Evolutionary conservation across 2,888 invertebrate genomes (phyloP), one percentile per base, ranked within the genome.

Genomic region (Nemurella pictetii): DNA sequence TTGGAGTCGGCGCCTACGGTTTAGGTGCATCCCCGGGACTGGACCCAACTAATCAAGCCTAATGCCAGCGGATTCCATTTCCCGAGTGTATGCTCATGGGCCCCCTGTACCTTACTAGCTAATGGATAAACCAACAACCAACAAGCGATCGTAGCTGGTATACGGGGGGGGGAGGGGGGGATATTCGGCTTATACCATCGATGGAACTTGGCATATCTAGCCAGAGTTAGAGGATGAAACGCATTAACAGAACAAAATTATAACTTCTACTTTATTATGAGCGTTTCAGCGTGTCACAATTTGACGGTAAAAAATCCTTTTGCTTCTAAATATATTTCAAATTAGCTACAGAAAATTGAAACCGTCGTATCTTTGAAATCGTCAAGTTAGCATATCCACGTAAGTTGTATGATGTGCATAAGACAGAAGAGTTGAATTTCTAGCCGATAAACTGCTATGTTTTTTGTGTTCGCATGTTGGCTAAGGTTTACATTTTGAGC

Each of bases 101-200:
- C n/a, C 80, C 30, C 80, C n/a, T 12, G 28, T 25, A 28, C 28
- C 80, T 80, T 20, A 25, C 0, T 28, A 27, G 80, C 80, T 80
- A 80, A 80, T 80, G 80, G 80, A 80, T 30, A 80, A 80, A 30
- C 80, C 80, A 30, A 80, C 80, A 80, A 30, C 80, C 80, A 30
- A 80, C 80, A 80, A 55, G 26, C 80, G 30, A 0, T 80, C 9
- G 36, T 27, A 28, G 75, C 75, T 9, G 2, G 0, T 28, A 9
- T 9, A 4, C 75, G 3, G 73, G 73, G 27, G 0, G 28, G 36
- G 7, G 15, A 7, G 15, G 36, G n/a, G 55, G 55, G 55, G 20
- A 55, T 3, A 12, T 55, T 55, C 55, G 3, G 55, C 5, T 55
- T 55, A 12, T 12, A 55, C 55, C 35, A 12, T 55, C 55, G 55